These are phyloP conservation scores for Amaurobius ferox DNA, from an alignment of 2,888 invertebrate genomes.

Conservation along the genomic window DNA sequence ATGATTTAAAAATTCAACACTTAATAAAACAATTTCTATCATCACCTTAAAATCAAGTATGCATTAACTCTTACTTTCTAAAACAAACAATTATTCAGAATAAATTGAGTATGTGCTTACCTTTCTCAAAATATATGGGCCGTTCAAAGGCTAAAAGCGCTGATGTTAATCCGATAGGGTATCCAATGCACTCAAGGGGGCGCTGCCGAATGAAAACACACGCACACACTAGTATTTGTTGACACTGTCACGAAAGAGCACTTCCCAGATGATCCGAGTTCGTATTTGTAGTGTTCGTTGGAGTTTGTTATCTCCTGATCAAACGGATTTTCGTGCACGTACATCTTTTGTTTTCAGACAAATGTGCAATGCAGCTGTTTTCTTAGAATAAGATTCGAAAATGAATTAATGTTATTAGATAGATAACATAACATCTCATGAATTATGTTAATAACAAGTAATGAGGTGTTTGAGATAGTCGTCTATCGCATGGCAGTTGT, in stretches of 20 bases:
- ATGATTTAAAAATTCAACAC: no score
- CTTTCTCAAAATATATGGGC: neutral
- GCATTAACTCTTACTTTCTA: no score
- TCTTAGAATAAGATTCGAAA: neutral
- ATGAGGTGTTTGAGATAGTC: no score
- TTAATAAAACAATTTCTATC: no score
- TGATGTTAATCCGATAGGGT: constrained; percentile 44
- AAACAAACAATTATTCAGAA: no score
- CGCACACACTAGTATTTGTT: constrained; percentile 57
- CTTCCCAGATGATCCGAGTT: neutral
- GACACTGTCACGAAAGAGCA: constrained; percentile 49
- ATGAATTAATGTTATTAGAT: neutral
- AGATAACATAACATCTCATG: no score
- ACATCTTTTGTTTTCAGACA: neutral
- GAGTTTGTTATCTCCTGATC: neutral
- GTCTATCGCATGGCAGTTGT: no score
- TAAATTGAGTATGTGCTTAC: neutral
- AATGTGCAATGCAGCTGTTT: neutral
- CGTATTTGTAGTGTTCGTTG: neutral
- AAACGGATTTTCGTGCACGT: constrained; percentile 13
- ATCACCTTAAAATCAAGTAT: no score
- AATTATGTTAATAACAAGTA: no score
- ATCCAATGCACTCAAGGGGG: constrained; percentile 39
- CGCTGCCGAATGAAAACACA: constrained; percentile 33
- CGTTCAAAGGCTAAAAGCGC: constrained; percentile 40